Percentiles rank a stretch among this genome's conserved stretches.
These are phyloP conservation scores for Drosophila histrio DNA, from an alignment of 2,888 invertebrate species.

Conservation along the genomic window DNA sequence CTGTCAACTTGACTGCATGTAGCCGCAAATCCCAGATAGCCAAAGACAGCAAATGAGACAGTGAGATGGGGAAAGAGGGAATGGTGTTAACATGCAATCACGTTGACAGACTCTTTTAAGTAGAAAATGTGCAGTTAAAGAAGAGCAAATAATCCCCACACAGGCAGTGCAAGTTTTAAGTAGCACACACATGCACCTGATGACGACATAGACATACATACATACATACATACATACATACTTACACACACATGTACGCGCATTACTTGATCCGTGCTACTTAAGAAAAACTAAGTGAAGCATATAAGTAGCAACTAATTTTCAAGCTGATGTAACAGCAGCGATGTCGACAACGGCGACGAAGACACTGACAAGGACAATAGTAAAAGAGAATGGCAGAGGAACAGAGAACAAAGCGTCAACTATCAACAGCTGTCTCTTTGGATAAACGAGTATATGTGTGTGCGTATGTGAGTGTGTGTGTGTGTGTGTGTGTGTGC, in stretches of 20 bases:
- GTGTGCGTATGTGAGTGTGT: background rate
- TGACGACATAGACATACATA: constrained; percentile 26
- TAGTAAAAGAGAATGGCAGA: constrained; percentile 15
- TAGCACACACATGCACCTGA: constrained; percentile 55
- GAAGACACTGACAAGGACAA: constrained; percentile 35
- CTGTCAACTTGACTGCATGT: constrained; percentile 46
- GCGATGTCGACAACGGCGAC: constrained; percentile 27
- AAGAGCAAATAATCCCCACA: constrained; percentile 65
- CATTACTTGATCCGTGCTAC: constrained; percentile 73
- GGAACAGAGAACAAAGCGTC: constrained; percentile 11
- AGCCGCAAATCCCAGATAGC: constrained; percentile 53
- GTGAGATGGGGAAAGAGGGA: background rate
- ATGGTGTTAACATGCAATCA: constrained; percentile 68
- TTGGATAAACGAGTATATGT: constrained; percentile 24
- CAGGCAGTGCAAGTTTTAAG: constrained; percentile 55
- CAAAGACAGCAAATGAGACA: background rate
- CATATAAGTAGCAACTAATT: constrained; percentile 79
- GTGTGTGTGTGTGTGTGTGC: constrained; percentile 7
- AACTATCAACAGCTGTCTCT: constrained; percentile 53
- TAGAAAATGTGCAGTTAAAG: constrained; percentile 69
- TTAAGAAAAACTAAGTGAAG: constrained; percentile 79
- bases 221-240: background rate
- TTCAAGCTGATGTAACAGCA: constrained; percentile 76
- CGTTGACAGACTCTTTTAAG: constrained; percentile 74
- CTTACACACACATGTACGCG: constrained; percentile 9